Evolutionary conservation across 2,797 vertebrate genomes (phyloP).

Genomic region (Sebastes hopkinsi): DNA sequence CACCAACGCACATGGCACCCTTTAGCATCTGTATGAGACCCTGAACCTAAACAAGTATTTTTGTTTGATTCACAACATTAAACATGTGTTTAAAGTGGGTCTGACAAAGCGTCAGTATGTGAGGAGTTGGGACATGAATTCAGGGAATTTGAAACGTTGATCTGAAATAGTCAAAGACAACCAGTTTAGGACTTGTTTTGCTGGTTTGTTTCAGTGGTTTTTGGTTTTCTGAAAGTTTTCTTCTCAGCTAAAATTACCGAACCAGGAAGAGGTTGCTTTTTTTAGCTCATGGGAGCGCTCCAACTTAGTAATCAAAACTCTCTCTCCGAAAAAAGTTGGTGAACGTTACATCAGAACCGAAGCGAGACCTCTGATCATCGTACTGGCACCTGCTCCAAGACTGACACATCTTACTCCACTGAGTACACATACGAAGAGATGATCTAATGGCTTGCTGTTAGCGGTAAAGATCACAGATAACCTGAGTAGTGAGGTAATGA

Average conservation of each 20-base stretch:
- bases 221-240: neutral
- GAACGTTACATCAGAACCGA: constrained; percentile 1
- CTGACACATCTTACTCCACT: neutral
- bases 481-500: constrained; percentile 13
- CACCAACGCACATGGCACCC: too few species aligned
- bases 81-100: too few species aligned
- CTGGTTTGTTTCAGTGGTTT: neutral
- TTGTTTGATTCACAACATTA: too few species aligned
- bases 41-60: too few species aligned
- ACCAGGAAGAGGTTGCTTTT: neutral
- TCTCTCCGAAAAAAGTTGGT: neutral
- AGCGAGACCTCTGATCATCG: neutral
- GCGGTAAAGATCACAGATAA: constrained; percentile 12
- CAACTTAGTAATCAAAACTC: neutral
- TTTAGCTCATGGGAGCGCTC: neutral
- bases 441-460: constrained; percentile 28
- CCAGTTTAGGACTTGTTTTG: neutral
- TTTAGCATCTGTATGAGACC: too few species aligned
- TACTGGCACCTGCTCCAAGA: neutral
- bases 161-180: neutral
- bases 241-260: neutral
- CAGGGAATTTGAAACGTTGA: neutral
- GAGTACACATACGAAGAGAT: neutral
- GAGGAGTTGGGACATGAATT: neutral
- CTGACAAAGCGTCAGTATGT: too few species aligned